Evolutionary conservation across 2,797 vertebrate species (phyloP).

Genomic region (Parauchenoglanis punctatus): DNA sequence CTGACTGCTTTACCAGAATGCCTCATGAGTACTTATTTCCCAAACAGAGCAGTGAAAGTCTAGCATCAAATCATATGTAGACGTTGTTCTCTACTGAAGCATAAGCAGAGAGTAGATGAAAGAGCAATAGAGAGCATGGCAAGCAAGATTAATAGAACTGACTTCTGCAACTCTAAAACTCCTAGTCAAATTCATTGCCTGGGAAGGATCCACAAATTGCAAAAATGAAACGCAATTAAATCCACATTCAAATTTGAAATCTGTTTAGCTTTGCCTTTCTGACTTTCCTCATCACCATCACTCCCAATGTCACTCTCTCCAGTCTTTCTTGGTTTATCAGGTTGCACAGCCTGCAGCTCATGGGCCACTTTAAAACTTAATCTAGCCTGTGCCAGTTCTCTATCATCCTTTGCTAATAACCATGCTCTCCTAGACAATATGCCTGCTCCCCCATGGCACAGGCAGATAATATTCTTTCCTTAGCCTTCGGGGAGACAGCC

Average conservation of each 20-base stretch:
- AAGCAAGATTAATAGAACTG: not conserved
- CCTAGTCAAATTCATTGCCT: constrained; percentile 20
- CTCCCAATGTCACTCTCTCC: constrained; percentile 6
- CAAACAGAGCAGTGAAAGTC: not conserved
- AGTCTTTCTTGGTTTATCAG: constrained; percentile 45
- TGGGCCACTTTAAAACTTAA: constrained; percentile 54
- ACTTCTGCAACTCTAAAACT: constrained; percentile 10
- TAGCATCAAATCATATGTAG: not conserved
- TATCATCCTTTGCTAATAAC: constrained; percentile 55
- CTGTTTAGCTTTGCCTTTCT: constrained; percentile 28
- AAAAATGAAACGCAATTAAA: constrained; percentile 49
- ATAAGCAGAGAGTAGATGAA: not conserved
- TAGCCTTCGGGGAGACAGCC: constrained; percentile 45
- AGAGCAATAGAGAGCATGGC: not conserved
- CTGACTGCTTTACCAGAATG: not conserved
- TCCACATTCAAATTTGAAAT: constrained; percentile 37
- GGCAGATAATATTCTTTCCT: constrained; percentile 55
- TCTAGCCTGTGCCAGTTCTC: constrained; percentile 46
- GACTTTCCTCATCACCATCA: constrained; percentile 23
- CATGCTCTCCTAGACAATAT: constrained; percentile 33
- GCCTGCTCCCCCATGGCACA: constrained; percentile 33
- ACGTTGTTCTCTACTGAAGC: constrained; percentile 1
- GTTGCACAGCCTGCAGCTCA: constrained; percentile 49
- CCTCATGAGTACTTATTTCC: not conserved
- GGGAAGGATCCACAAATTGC: constrained; percentile 40